Percentiles rank a stretch among this genome's conserved stretches.
Conservation (phyloP, 2,797 vertebrate species). For the Falco novaeseelandiae region DNA sequence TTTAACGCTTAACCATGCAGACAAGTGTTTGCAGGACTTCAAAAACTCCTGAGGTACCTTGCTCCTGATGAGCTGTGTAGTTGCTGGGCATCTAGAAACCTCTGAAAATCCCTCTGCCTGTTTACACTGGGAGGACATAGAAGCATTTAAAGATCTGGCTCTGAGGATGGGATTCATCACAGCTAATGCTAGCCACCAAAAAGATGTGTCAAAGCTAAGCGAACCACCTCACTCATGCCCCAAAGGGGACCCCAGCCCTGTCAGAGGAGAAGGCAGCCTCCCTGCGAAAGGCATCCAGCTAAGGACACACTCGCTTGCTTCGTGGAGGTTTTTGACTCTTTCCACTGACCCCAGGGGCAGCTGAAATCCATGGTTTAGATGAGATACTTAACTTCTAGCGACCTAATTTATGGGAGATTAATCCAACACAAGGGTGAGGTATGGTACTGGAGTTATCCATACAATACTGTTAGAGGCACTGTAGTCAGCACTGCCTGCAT, state of each 20-base stretch:
- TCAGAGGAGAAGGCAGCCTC: not conserved
- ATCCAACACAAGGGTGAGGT: not conserved
- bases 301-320: fast-evolving
- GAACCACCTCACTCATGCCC: not conserved
- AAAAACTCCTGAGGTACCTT: not conserved
- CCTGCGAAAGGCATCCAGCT: not conserved
- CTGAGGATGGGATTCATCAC: not conserved
- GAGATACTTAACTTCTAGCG: not conserved
- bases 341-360: not conserved
- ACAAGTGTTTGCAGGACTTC: not conserved
- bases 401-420: not conserved
- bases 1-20: not conserved
- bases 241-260: not conserved
- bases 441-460: not conserved
- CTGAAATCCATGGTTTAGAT: not conserved
- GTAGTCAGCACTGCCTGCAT: not conserved
- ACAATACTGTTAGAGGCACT: not conserved
- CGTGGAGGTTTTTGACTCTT: not conserved
- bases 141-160: not conserved
- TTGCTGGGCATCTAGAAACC: not conserved
- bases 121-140: not conserved
- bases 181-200: not conserved
- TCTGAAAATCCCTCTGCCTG: not conserved
- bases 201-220: not conserved
- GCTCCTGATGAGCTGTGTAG: not conserved